Evolutionary conservation across 2,797 vertebrate genomes (phyloP).

Genomic region (Paramormyrops hopkinsi): DNA sequence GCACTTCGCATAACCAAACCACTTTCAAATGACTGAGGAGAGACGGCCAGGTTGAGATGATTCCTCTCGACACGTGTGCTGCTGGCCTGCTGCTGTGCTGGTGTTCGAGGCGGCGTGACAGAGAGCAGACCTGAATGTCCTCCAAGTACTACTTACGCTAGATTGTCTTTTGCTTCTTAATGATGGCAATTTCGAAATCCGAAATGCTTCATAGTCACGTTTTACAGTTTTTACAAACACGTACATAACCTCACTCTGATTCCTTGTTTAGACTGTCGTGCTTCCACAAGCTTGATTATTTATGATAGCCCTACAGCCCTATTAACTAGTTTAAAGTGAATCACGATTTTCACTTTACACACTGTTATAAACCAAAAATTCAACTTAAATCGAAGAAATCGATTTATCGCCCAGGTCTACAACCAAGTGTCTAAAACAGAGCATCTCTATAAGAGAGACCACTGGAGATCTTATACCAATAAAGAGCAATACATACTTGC

Average conservation of each 20-base stretch:
- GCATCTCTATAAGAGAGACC: neutral
- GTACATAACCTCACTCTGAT: neutral
- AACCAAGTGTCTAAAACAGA: neutral
- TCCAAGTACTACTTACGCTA: neutral
- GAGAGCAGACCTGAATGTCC: neutral
- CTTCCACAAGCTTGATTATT: neutral
- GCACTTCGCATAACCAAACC: neutral
- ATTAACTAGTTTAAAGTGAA: neutral
- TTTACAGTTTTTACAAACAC: neutral
- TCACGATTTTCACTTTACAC: neutral
- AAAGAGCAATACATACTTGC: constrained; percentile 66
- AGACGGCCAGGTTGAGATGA: neutral
- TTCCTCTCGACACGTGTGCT: neutral
- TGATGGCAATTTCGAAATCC: neutral
- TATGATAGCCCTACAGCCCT: neutral
- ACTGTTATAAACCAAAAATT: neutral
- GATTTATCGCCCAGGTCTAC: neutral
- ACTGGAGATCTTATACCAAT: neutral
- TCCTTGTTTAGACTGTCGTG: neutral
- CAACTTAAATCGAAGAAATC: neutral
- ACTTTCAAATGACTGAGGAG: neutral
- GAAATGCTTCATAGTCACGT: neutral
- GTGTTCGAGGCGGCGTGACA: neutral
- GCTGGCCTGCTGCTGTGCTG: neutral
- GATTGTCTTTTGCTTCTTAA: neutral